Conservation (phyloP, 2,888 invertebrate genomes). For the Carpatolechia fugitivella region DNA sequence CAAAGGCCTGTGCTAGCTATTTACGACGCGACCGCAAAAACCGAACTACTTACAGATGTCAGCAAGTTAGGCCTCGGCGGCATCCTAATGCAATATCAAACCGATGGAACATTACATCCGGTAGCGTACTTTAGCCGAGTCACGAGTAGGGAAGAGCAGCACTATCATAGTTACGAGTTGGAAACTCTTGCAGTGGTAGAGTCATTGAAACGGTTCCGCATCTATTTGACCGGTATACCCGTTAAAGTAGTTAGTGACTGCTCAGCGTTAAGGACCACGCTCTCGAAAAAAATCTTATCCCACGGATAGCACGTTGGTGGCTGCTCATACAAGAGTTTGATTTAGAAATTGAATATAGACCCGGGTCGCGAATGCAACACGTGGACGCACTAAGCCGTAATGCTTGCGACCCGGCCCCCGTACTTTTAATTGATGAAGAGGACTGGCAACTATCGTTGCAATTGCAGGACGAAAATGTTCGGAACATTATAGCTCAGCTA, state of each 20-base stretch:
- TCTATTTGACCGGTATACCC: conserved; percentile 1
- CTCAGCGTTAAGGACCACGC: neutral
- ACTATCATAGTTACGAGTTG: conserved; percentile 17
- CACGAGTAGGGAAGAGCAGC: conserved; percentile 7
- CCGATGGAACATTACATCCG: neutral
- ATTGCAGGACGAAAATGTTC: too few species aligned
- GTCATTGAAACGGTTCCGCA: conserved; percentile 13
- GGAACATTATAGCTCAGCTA: too few species aligned
- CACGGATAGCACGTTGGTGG: too few species aligned
- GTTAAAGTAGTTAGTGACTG: conserved; percentile 3
- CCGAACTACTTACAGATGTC: conserved; percentile 40
- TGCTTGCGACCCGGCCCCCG: too few species aligned
- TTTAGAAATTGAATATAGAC: too few species aligned
- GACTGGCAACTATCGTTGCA: too few species aligned
- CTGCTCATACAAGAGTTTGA: too few species aligned
- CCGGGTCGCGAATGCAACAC: too few species aligned
- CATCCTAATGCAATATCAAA: conserved; percentile 27
- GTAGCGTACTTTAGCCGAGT: conserved; percentile 11
- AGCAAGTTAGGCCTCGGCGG: conserved; percentile 35
- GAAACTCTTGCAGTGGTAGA: conserved; percentile 18
- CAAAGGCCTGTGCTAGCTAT: too few species aligned
- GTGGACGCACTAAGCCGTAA: too few species aligned
- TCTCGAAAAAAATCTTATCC: too few species aligned
- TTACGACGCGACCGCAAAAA: conserved; percentile 24
- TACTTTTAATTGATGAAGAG: too few species aligned